These are phyloP conservation scores for Anolis apletophallus DNA, from an alignment of 2,797 vertebrate genomes.

Conservation along the genomic window DNA sequence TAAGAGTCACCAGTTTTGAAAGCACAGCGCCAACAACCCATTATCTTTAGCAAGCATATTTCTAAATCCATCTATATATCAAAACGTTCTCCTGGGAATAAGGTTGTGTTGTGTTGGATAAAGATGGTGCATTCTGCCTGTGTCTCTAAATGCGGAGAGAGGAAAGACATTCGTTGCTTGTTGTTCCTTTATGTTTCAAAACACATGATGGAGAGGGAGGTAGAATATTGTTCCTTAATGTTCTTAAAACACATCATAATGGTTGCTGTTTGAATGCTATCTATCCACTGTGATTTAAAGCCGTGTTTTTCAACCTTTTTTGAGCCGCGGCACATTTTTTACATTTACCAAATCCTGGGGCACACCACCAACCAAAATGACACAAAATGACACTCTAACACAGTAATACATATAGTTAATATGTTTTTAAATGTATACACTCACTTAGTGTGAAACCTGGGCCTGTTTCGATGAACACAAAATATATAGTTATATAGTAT, in stretches of 20 bases:
- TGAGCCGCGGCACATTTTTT: too few relatives aligned
- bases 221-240: neutral
- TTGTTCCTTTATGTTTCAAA: neutral
- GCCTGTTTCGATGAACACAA: too few relatives aligned
- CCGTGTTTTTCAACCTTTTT: too few relatives aligned
- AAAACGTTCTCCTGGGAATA: conserved; percentile 5
- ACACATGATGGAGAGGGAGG: neutral
- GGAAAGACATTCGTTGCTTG: neutral
- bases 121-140: conserved; percentile 1
- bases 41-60: conserved; percentile 36
- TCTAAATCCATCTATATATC: conserved; percentile 39
- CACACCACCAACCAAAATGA: too few relatives aligned
- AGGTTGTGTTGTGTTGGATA: conserved; percentile 12
- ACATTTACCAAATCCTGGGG: too few relatives aligned
- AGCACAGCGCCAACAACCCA: neutral
- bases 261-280: neutral
- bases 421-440: too few relatives aligned
- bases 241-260: neutral
- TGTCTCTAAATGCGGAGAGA: neutral
- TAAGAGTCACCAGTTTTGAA: neutral
- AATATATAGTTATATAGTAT: too few relatives aligned
- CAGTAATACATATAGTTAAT: too few relatives aligned
- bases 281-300: too few relatives aligned
- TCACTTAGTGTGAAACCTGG: too few relatives aligned
- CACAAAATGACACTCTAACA: too few relatives aligned